Evolutionary conservation across 1,140 invertebrate species (phyloP).

Genomic region (Hormaphis cornu): DNA sequence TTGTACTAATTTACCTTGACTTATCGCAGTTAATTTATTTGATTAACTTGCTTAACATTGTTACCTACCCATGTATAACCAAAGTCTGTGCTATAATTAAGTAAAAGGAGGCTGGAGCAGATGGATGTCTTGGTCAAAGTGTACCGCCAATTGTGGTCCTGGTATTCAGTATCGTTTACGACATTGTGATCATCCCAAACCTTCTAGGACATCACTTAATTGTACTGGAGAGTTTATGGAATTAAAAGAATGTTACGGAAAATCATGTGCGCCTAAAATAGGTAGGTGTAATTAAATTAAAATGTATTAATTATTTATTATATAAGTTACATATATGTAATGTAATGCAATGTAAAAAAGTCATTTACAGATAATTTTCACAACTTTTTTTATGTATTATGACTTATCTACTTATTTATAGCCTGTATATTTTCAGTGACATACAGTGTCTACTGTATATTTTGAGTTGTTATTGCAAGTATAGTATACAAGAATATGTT

Average conservation of each 20-base stretch:
- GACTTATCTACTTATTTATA: too few species aligned
- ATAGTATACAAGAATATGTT: too few species aligned
- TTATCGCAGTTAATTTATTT: too few species aligned
- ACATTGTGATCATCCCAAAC: not conserved
- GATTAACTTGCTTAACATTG: not conserved
- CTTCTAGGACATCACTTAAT: not conserved
- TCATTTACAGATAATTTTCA: too few species aligned
- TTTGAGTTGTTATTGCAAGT: too few species aligned
- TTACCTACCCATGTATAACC: not conserved
- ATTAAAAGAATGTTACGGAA: slow-evolving; percentile 17
- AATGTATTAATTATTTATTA: too few species aligned
- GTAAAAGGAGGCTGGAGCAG: slow-evolving; percentile 6
- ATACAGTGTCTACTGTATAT: too few species aligned
- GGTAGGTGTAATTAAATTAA: not conserved
- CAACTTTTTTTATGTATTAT: too few species aligned
- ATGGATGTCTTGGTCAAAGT: slow-evolving; percentile 21
- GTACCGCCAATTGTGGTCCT: slow-evolving; percentile 2
- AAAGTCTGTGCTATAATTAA: not conserved
- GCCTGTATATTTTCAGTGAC: too few species aligned
- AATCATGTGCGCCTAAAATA: not conserved
- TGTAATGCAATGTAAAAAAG: too few species aligned
- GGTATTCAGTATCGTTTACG: slow-evolving; percentile 17
- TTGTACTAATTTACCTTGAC: too few species aligned
- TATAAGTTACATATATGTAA: too few species aligned
- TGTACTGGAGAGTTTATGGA: not conserved